Base-by-base conservation (phyloP, 2,797 vertebrate species). In the Sylvilagus floridanus region DNA sequence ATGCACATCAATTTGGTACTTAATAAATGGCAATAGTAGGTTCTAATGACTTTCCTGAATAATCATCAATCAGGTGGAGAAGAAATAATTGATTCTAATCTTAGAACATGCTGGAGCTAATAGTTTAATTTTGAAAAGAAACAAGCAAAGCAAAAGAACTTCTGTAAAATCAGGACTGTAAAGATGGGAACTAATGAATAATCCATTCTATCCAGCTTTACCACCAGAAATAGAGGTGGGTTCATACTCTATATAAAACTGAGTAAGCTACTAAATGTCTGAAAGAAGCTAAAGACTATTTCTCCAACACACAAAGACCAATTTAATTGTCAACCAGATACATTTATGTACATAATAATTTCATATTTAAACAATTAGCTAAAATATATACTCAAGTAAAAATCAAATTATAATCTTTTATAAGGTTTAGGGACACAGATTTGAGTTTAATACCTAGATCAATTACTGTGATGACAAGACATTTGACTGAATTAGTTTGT, bases 341-440 rank as follows among this genome's bases (percentile, higher is more conserved):
- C 1, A 83, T 91, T 92, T 93, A 63, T 88, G 35, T 69, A 68
- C 82, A 50, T 68, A 92, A 92, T 79, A 84, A 57, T 71, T 87
- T 85, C 26, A 13, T 84, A 78, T 54, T 83, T 91, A 93, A 94
- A 94, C 75, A 95, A 91, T 90, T 94, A 96, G 16, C 30, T 92
- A 78, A 83, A 85, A 76, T 78, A n/a, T 19, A 78, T 11, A 82
- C 47, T 91, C 60, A 75, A 86, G 52, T 91, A 84, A 19, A 81
- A 93, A 87, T 81, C 52, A 91, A 91, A 91, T 95, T 95, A 65
- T 30, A 96, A 63, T n/a, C 54, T 69, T 81, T 75, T 69, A 68
- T 42, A 76, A 85, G 30, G 88, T 42, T 95, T 91, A 63, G 19
- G 84, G 17, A 50, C 4, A 86, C 4, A 77, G 37, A 8, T 69